phyloP scores from a whole-genome alignment of 2,888 invertebrate genomes.

The Allygus modestus region DNA sequence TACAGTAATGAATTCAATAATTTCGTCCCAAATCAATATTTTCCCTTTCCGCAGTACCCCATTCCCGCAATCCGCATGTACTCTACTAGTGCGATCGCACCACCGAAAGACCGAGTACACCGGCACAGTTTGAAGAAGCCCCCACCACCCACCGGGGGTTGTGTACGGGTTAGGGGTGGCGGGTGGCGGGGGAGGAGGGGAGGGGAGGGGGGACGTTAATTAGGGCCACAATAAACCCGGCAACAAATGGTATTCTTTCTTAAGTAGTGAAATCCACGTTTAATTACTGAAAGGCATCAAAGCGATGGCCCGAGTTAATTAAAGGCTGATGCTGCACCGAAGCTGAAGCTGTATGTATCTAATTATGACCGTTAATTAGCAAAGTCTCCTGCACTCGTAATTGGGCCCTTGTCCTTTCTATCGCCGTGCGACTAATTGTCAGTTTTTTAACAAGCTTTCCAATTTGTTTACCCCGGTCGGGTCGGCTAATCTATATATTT shows the following conservation, averaged over 20 bases:
- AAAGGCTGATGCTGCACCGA: constrained; percentile 11
- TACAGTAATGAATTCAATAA: too few relatives aligned
- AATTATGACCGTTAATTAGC: constrained; percentile 51
- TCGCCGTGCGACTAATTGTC: constrained; percentile 57
- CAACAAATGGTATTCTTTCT: constrained; percentile 56
- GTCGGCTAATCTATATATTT: constrained; percentile 53
- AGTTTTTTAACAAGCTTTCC: constrained; percentile 71
- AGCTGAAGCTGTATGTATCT: constrained; percentile 45
- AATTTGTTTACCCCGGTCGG: constrained; percentile 61
- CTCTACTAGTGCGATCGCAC: too few relatives aligned
- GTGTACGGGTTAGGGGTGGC: not conserved
- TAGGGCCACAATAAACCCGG: constrained; percentile 39
- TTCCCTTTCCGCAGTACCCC: too few relatives aligned
- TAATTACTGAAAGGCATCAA: constrained; percentile 59
- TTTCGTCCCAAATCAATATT: too few relatives aligned
- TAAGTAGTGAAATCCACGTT: constrained; percentile 59
- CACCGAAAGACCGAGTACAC: too few relatives aligned
- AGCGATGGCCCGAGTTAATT: constrained; percentile 54
- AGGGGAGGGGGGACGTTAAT: constrained; percentile 25
- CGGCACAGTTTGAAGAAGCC: too few relatives aligned
- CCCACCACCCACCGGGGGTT: not conserved
- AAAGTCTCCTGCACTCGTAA: constrained; percentile 48
- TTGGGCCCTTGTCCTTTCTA: constrained; percentile 60
- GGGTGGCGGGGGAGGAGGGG: not conserved
- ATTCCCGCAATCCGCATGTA: too few relatives aligned